Percentiles rank a stretch among this genome's conserved stretches.
These are phyloP conservation scores for Micronisus gabar DNA, from an alignment of 2,113 vertebrate genomes.

Conservation along the genomic window DNA sequence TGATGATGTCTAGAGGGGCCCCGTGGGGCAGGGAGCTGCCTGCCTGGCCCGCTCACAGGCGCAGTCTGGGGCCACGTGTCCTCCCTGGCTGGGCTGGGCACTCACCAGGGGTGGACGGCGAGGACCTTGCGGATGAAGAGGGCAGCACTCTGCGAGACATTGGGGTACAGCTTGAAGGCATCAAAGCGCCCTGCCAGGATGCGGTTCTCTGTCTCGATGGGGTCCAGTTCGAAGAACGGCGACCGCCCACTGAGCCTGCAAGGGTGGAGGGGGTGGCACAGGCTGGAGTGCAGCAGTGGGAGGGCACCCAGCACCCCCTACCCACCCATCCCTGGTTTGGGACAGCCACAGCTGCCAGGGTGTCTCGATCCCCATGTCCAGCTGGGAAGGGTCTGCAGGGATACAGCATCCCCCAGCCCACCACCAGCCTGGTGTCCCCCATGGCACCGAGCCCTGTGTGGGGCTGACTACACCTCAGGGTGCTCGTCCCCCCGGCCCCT, in stretches of 20 bases:
- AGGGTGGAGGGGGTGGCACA: background rate
- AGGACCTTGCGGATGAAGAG: conserved; percentile 96
- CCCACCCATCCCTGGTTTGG: background rate
- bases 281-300: fast-evolving
- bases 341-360: background rate
- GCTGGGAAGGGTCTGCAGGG: background rate
- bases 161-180: conserved; percentile 93
- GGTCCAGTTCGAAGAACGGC: conserved; percentile 87
- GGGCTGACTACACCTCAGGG: background rate
- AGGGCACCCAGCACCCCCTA: background rate
- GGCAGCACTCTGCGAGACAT: conserved; percentile 95
- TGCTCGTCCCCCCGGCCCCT: background rate
- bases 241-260: conserved; percentile 91
- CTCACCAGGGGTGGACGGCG: conserved; percentile 93
- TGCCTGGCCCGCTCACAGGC: background rate
- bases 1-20: background rate
- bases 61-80: fast-evolving
- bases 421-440: background rate
- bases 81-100: background rate
- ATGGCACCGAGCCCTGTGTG: fast-evolving
- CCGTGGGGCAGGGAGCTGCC: background rate
- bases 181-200: conserved; percentile 93
- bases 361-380: background rate
- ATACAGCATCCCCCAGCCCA: background rate
- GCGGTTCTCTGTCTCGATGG: conserved; percentile 86